Percentiles rank a stretch among this genome's conserved stretches.
These are phyloP conservation scores for Leptogaster cylindrica DNA, from an alignment of 2,888 invertebrate genomes.

Conservation along the genomic window DNA sequence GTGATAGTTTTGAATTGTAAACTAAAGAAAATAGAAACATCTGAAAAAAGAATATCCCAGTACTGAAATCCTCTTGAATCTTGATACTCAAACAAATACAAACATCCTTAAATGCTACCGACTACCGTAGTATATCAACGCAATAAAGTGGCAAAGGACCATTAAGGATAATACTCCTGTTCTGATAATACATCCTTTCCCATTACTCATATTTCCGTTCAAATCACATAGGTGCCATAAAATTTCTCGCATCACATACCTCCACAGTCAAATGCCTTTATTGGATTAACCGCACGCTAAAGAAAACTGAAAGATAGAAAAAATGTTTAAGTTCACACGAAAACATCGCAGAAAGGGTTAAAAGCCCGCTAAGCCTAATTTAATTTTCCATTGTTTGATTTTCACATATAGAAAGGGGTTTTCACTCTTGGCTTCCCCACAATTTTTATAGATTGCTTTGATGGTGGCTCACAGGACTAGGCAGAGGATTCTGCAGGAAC, in stretches of 20 bases:
- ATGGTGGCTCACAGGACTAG: too few species aligned
- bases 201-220: constrained; percentile 19
- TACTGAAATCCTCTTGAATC: too few species aligned
- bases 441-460: too few species aligned
- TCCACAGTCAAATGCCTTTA: constrained; percentile 5
- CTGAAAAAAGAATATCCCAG: too few species aligned
- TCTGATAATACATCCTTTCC: not conserved
- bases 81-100: too few species aligned
- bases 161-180: not conserved
- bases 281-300: constrained; percentile 21
- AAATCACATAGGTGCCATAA: constrained; percentile 30
- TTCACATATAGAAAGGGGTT: constrained; percentile 24
- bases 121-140: too few species aligned
- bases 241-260: constrained; percentile 27
- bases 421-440: too few species aligned
- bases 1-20: too few species aligned
- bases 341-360: constrained; percentile 15
- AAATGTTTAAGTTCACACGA: not conserved
- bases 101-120: too few species aligned
- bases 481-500: too few species aligned
- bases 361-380: constrained; percentile 37
- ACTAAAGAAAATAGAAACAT: too few species aligned
- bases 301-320: constrained; percentile 4
- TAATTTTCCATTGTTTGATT: constrained; percentile 43
- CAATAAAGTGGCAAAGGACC: too few species aligned